Conservation (phyloP, 2,797 vertebrate genomes). For the Centroberyx gerrardi region DNA sequence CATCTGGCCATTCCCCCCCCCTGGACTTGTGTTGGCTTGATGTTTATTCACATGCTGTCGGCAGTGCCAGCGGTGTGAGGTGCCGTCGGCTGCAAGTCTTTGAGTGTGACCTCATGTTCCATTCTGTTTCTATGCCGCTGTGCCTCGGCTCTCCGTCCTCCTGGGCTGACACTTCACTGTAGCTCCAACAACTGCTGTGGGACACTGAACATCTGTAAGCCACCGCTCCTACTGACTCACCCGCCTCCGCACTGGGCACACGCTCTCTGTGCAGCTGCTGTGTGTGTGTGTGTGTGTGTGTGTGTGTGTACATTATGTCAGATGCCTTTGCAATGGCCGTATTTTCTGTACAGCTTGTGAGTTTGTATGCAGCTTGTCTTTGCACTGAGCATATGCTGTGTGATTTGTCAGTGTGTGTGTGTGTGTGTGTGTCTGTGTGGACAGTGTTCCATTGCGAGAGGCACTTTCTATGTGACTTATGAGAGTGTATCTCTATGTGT, state of each 20-base stretch:
- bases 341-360: constrained; percentile 56
- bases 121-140: constrained; percentile 81
- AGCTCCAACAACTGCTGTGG: constrained; percentile 82
- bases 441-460: constrained; percentile 29
- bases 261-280: constrained; percentile 55
- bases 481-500: constrained; percentile 16
- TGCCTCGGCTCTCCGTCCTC: constrained; percentile 69
- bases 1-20: constrained; percentile 10
- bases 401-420: constrained; percentile 36
- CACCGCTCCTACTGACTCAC: constrained; percentile 66
- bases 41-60: constrained; percentile 70
- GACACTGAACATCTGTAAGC: constrained; percentile 84
- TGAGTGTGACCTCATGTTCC: constrained; percentile 84
- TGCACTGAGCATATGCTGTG: constrained; percentile 53
- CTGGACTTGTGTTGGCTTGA: constrained; percentile 67
- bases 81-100: constrained; percentile 71
- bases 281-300: constrained; percentile 27
- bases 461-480: constrained; percentile 29
- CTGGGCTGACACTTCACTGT: constrained; percentile 78
- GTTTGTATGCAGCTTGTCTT: constrained; percentile 56
- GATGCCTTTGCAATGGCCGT: constrained; percentile 3
- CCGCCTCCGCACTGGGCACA: constrained; percentile 59
- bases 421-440: constrained; percentile 9
- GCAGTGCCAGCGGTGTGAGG: constrained; percentile 65
- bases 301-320: constrained; percentile 4